Evolutionary conservation across 2,113 vertebrate species (phyloP).

Genomic region (Oncorhynchus mykiss): DNA sequence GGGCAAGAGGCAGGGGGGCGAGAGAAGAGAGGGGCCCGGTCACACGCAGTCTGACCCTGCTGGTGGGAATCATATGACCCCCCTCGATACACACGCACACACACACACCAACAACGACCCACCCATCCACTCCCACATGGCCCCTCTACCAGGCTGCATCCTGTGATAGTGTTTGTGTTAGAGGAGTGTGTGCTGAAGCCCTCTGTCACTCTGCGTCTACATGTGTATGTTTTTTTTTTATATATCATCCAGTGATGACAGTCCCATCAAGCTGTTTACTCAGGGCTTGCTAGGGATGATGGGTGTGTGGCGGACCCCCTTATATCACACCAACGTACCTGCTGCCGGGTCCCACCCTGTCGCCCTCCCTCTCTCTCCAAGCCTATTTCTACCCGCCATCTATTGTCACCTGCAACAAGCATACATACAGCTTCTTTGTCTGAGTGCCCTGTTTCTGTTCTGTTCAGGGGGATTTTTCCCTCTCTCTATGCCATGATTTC

Average conservation of each 20-base stretch:
- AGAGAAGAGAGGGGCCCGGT: no score
- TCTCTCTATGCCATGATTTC: background rate
- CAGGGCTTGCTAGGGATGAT: background rate
- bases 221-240: background rate
- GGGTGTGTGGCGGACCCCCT: background rate
- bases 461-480: conserved; percentile 45
- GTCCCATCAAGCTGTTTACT: background rate
- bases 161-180: no score
- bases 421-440: conserved; percentile 59
- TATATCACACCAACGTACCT: background rate
- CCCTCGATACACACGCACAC: conserved; percentile 18
- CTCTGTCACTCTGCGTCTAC: conserved; percentile 1
- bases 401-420: conserved; percentile 66
- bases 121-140: background rate
- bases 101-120: conserved; percentile 6
- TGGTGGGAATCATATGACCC: conserved; percentile 74
- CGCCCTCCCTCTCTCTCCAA: conserved; percentile 47
- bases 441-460: conserved; percentile 28
- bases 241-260: no score
- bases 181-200: no score
- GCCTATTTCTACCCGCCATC: conserved; percentile 68
- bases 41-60: conserved; percentile 75
- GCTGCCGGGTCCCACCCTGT: background rate
- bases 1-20: conserved; percentile 55
- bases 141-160: no score